Conservation (phyloP, 2,888 invertebrate genomes). For the Cerastis leucographa region DNA sequence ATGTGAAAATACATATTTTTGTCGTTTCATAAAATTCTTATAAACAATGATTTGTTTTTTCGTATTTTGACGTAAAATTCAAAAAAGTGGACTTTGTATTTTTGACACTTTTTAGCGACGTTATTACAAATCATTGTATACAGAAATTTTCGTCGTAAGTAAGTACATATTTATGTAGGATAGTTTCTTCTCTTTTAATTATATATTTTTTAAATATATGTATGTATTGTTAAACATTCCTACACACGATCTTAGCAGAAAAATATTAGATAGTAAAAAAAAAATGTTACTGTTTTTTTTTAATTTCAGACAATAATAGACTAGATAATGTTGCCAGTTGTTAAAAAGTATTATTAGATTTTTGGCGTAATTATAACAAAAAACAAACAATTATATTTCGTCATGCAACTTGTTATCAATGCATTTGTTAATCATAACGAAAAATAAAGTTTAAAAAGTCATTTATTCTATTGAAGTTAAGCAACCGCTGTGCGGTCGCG, state of each 20-base stretch:
- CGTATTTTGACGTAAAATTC: constrained; percentile 25
- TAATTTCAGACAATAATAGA: constrained; percentile 6
- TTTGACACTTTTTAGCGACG: constrained; percentile 8
- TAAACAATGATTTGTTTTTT: constrained; percentile 12
- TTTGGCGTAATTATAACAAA: constrained; percentile 15
- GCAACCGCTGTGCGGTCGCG: constrained; percentile 35
- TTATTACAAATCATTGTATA: constrained; percentile 12
- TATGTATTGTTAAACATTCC: constrained; percentile 63
- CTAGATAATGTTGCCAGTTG: constrained; percentile 30
- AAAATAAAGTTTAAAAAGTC: constrained; percentile 42
- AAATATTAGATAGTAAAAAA: constrained; percentile 14
- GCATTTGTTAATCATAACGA: constrained; percentile 47
- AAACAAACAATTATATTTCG: constrained; percentile 2
- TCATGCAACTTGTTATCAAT: constrained; percentile 40
- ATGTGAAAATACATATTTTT: constrained; percentile 57
- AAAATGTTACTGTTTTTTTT: neutral
- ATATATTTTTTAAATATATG: constrained; percentile 47
- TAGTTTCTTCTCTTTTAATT: constrained; percentile 38
- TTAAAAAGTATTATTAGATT: constrained; percentile 38
- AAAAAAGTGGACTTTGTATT: constrained; percentile 24
- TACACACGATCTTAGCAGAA: constrained; percentile 56
- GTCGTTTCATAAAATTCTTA: constrained; percentile 44
- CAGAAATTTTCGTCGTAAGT: constrained; percentile 39
- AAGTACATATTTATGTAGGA: constrained; percentile 68
- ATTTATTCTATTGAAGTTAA: constrained; percentile 47